These are phyloP conservation scores for Mormyrops attenuatus DNA, from an alignment of 2,797 vertebrate species.

Conservation along the genomic window DNA sequence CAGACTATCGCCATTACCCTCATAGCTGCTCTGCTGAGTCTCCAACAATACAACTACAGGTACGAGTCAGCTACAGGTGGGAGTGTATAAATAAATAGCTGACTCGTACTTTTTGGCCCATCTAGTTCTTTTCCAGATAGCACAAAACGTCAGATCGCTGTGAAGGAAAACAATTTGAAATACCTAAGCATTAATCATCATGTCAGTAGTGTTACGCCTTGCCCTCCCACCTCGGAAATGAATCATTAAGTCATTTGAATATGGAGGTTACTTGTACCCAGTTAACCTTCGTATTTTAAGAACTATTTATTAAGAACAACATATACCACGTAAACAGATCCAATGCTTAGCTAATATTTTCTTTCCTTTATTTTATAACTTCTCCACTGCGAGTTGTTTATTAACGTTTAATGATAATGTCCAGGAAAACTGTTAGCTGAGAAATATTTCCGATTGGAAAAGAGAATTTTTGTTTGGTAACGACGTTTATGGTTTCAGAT, in stretches of 20 bases:
- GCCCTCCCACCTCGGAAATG: slow-evolving; percentile 6
- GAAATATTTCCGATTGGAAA: background rate
- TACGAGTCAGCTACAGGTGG: background rate
- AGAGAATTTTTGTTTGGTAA: background rate
- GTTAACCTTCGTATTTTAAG: background rate
- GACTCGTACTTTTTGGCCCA: background rate
- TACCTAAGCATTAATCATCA: background rate
- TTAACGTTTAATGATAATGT: background rate
- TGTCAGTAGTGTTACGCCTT: background rate
- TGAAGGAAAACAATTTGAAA: background rate
- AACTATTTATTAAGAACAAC: background rate
- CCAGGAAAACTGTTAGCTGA: background rate
- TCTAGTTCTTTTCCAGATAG: background rate
- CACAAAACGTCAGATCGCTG: background rate
- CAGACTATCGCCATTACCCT: background rate
- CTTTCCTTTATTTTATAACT: background rate
- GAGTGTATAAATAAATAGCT: background rate
- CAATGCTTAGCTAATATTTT: background rate
- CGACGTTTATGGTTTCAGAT: slow-evolving; percentile 19
- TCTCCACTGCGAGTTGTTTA: background rate
- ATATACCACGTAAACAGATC: background rate
- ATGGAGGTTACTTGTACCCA: background rate
- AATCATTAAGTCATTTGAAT: background rate
- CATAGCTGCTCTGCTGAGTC: background rate
- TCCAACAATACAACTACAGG: background rate